Conservation (phyloP, 2,113 vertebrate species). For the Centrocercus urophasianus region DNA sequence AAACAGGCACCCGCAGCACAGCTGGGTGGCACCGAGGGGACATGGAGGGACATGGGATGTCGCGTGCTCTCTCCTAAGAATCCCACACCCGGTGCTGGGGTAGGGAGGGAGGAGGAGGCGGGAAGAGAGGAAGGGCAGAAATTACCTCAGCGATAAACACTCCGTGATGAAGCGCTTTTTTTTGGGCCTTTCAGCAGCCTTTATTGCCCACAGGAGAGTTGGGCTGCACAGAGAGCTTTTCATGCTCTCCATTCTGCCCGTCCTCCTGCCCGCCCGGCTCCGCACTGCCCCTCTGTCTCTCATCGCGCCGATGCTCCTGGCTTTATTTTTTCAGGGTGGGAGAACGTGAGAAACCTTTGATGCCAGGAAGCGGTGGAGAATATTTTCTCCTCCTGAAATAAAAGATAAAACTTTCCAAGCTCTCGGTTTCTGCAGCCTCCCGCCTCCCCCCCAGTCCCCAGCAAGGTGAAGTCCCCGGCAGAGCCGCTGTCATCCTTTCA, state of each 20-base stretch:
- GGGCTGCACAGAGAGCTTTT: background rate
- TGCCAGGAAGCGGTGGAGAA: slow-evolving; percentile 37
- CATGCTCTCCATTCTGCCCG: background rate
- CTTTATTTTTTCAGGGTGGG: slow-evolving; percentile 52
- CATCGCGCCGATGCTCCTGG: background rate
- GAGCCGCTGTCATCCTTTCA: slow-evolving; percentile 77
- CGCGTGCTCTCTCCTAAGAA: background rate
- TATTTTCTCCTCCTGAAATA: slow-evolving; percentile 52
- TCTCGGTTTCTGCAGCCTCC: background rate
- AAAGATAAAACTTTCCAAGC: slow-evolving; percentile 24
- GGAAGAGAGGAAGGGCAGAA: background rate
- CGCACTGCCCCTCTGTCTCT: background rate
- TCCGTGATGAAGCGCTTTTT: background rate
- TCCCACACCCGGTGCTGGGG: background rate
- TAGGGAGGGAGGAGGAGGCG: background rate
- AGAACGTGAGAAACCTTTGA: slow-evolving; percentile 68
- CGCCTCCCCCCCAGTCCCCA: slow-evolving; percentile 30
- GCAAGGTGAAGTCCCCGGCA: slow-evolving; percentile 69
- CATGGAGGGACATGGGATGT: accelerated
- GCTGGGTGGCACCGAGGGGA: background rate
- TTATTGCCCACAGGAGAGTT: background rate
- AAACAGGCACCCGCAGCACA: accelerated
- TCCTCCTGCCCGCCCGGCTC: background rate
- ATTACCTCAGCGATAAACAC: slow-evolving; percentile 37
- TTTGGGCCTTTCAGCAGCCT: slow-evolving; percentile 4